These are phyloP conservation scores for Panonychus citri DNA, from an alignment of 1,140 invertebrate species.

Conservation along the genomic window DNA sequence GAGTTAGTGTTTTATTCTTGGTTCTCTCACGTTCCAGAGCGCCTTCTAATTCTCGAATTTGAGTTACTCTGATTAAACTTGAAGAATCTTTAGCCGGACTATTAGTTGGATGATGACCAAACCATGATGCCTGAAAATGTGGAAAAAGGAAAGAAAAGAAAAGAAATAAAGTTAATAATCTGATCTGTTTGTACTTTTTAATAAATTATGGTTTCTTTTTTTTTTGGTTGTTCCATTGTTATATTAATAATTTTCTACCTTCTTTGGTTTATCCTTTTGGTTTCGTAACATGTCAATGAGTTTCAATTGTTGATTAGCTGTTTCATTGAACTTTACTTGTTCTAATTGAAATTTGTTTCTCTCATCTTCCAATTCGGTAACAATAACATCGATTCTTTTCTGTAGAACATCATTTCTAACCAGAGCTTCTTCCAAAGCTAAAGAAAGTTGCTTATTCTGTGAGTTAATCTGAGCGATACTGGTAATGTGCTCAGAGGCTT, in stretches of 20 bases:
- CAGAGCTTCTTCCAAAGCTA: background rate
- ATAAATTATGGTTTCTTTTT: background rate
- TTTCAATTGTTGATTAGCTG: background rate
- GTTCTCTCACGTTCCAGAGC: background rate
- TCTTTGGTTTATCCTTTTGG: background rate
- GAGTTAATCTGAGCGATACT: background rate
- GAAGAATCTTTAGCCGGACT: too few species aligned
- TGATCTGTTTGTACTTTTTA: background rate
- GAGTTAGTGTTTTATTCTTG: background rate
- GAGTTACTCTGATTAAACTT: too few species aligned
- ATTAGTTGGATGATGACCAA: background rate
- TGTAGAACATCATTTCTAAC: background rate
- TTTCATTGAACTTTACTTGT: background rate
- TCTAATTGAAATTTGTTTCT: background rate
- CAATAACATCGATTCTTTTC: background rate
- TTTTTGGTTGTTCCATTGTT: too few species aligned
- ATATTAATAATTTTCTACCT: background rate
- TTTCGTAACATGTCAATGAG: background rate
- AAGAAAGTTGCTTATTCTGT: background rate
- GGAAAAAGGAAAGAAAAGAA: background rate
- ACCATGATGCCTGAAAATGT: background rate
- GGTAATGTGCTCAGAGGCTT: background rate
- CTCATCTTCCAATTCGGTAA: background rate
- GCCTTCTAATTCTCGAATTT: background rate
- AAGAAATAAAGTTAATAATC: background rate